A percentile compares a stretch with the other conserved stretches of the same genome.
Conservation (phyloP, 2,888 invertebrate species). For the Philereme vetulata region DNA sequence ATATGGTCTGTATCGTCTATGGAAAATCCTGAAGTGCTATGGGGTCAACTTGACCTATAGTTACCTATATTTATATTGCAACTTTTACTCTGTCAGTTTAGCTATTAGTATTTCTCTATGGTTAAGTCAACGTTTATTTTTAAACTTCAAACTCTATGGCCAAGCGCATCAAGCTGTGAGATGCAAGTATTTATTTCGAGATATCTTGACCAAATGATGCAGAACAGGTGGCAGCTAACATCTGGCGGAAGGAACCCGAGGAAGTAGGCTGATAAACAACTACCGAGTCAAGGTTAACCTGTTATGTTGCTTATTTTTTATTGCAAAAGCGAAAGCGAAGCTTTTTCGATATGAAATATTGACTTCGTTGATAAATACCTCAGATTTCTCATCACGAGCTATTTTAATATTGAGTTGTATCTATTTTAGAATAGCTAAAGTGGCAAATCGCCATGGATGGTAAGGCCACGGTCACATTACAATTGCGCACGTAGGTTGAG, state of each 20-base stretch:
- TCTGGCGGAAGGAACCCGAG: constrained; percentile 16
- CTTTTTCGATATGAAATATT: no score
- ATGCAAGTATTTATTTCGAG: background rate
- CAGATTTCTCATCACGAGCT: no score
- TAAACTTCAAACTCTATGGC: background rate
- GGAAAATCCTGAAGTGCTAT: constrained; percentile 5
- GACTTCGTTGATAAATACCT: no score
- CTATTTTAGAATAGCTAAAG: no score
- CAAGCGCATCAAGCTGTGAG: background rate
- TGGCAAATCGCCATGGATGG: constrained; percentile 16
- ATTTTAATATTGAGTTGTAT: no score
- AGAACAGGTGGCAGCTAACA: constrained; percentile 27
- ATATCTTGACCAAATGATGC: background rate
- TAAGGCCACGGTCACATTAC: constrained; percentile 14
- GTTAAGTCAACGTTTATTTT: no score
- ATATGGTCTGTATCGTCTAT: constrained; percentile 12
- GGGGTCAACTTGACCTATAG: background rate
- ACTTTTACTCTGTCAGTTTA: no score
- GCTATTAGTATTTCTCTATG: no score
- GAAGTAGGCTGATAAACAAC: constrained; percentile 16
- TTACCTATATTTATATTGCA: no score
- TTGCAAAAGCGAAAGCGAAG: constrained; percentile 14
- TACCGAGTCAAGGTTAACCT: constrained; percentile 22
- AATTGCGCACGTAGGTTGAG: constrained; percentile 2
- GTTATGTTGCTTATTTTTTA: constrained; percentile 15